Base-by-base conservation (phyloP, 2,888 invertebrate species). In the Deilephila porcellus region DNA sequence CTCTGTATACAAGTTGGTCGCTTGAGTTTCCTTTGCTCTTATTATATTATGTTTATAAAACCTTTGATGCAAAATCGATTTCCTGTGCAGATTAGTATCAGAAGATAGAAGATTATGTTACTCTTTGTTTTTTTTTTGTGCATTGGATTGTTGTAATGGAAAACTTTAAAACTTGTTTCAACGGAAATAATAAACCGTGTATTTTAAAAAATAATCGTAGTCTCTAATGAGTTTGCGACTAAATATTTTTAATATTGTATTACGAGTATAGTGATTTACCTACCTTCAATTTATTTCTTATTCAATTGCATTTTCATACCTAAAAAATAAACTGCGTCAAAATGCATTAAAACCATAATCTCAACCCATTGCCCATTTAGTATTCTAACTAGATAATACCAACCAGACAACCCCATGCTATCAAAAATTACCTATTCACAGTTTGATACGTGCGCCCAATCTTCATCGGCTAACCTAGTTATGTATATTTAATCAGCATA, bases 401-500 rank as follows among this genome's bases (percentile, higher is more conserved):
- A 56, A 6, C 56, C n/a, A n/a, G 6, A 14, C 14, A 62, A 29
- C 32, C 25, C 4, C 14, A 62, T 32, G 11, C 29, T 32, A 56
- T 56, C 56, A 56, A 56, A 56, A 29, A 62, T 14, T 17, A 32
- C 17, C 62, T 62, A 62, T 62, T 19, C 29, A 34, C 45, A 62
- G 29, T 32, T 32, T 14, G 32, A 14, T 45, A 14, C 17, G 29
- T 32, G 60, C 60, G 25, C 60, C 29, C 60, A 60, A 60, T 60
- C 60, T 60, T 60, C 60, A 17, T 17, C 60, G 6, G 14, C 29
- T 60, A 60, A 63, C 63, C 64, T 67, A 20, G 64, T 67, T 67
- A 67, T 67, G 37, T 67, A 45, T 67, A 67, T 67, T 67, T 67
- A 67, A 67, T 67, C 45, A 64, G 45, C 67, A 25, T 52, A 67